Evolutionary conservation across 2,888 invertebrate genomes (phyloP).

Genomic region (Cephonodes hylas): DNA sequence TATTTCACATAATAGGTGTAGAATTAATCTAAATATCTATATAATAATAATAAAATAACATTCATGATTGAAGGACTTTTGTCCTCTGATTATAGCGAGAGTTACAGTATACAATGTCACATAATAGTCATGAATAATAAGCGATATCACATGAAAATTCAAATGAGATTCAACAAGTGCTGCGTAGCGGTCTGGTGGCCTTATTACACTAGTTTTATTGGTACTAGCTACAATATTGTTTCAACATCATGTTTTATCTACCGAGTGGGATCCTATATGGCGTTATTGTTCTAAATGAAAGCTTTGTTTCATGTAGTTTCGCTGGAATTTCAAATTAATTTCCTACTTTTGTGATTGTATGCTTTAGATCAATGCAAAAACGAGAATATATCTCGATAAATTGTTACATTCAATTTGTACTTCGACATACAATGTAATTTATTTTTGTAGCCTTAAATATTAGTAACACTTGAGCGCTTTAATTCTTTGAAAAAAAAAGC

Average conservation of each 20-base stretch:
- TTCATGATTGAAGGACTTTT: too few relatives aligned
- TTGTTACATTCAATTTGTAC: too few relatives aligned
- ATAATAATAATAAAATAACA: not conserved
- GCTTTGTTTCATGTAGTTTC: too few relatives aligned
- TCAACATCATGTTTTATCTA: not conserved
- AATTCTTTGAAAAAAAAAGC: not conserved
- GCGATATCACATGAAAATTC: constrained; percentile 10
- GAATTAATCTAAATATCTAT: constrained; percentile 1
- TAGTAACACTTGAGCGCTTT: too few relatives aligned
- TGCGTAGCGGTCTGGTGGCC: constrained; percentile 3
- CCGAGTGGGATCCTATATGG: not conserved
- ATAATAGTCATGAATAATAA: constrained; percentile 10
- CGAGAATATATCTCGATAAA: too few relatives aligned
- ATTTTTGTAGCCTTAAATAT: too few relatives aligned
- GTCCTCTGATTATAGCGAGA: too few relatives aligned
- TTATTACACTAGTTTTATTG: constrained; percentile 9
- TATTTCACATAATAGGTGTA: not conserved
- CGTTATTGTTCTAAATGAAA: not conserved
- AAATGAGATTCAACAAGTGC: constrained; percentile 18
- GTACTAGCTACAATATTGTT: constrained; percentile 9
- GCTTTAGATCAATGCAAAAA: too few relatives aligned
- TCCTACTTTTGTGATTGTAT: too few relatives aligned
- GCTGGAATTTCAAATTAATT: too few relatives aligned
- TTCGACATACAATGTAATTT: too few relatives aligned
- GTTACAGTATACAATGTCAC: not conserved